Evolutionary conservation across 2,797 vertebrate genomes (phyloP), one percentile per base, ranked within the genome.

Genomic region (Sebastes miniatus): DNA sequence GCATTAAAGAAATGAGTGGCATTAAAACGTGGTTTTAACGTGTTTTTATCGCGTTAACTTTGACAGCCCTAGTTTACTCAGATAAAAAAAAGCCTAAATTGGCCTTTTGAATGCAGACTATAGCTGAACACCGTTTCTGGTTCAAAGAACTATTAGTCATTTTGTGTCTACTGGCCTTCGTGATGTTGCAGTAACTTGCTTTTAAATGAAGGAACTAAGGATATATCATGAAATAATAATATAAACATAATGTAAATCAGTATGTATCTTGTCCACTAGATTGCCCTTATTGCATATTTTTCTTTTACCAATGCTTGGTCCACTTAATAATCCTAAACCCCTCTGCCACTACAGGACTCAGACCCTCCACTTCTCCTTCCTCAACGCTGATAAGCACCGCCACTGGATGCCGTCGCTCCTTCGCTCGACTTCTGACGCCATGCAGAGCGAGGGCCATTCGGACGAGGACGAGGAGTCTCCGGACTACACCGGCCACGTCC

Each of bases 361-460:
- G 87, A 96, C 94, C 18, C 96, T 99, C 9, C 98, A 99, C 81
- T 99, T 99, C 95, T 99, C 98, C 86, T 99, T 99, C 94, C 95
- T 99, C 43, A 99, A 97, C 13, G 93, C 97, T n/a, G 97, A 98
- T 83, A 99, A 99, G 80, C 98, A 99, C 92, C 86, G 83, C 1
- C 95, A 95, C 25, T 99, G 98, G 98, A 97, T 99, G 89, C 96
- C 97, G 0, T 95, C 96, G 1, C 93, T 99, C 58, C 68, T 98
- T 31, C 95, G 94, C 77, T 96, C 96, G 0, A 94, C 96, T 0
- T 95, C 96, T 39, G 95, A 95, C 0, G 89, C 90, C 0, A 93
- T 93, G 5, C 93, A 93, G 0, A 95, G 94, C 3, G 56, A 56
- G 16, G 76, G 67, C 66, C 81, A 78, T 9, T 88, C 75, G 1